Evolutionary conservation across 1,140 invertebrate genomes (phyloP), one percentile per base, ranked within the genome.

Genomic region (Plutomurus gul): DNA sequence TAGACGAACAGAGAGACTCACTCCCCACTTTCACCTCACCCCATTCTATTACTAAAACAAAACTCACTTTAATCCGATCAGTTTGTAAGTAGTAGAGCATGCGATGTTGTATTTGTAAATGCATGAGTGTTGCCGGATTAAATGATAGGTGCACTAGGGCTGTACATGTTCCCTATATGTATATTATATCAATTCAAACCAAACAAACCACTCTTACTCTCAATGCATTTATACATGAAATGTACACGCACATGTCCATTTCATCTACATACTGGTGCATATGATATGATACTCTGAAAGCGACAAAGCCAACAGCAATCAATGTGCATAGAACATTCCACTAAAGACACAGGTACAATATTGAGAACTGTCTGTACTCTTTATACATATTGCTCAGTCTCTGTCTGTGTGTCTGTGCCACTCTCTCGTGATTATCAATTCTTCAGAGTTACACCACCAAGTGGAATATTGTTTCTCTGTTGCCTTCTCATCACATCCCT

Each of bases 191-290:
- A 65, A 65, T 65, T 65, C 56, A 33, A 65, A 65, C 30, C 27
- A 2, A 65, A 27, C 56, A 65, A 65, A 65, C 56, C 56, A 65
- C 56, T 65, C 18, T 65, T 65, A 65, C 56, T 65, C 56, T 65
- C 56, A 65, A 65, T 65, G 18, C 27, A 36, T 65, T 65, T 65
- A 27, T 33, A 36, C 27, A 33, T 33, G 27, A 65, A 30, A 5
- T 4, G 36, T 36, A 56, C 27, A 27, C 27, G 25, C 56, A 65
- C 56, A 65, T 65, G 56, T 36, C 56, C 56, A 33, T 65, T 65
- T 36, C 56, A 16, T 30, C 27, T 33, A 16, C 51, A 6, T 5
- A 13, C 51, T 13, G 11, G n/a, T 43, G 39, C n/a, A 43, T n/a
- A 43, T 43, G 1, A 43, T 43, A 43, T 43, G 11, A 8, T n/a